Conservation (phyloP, 2,888 invertebrate species). For the Diogma glabrata region DNA sequence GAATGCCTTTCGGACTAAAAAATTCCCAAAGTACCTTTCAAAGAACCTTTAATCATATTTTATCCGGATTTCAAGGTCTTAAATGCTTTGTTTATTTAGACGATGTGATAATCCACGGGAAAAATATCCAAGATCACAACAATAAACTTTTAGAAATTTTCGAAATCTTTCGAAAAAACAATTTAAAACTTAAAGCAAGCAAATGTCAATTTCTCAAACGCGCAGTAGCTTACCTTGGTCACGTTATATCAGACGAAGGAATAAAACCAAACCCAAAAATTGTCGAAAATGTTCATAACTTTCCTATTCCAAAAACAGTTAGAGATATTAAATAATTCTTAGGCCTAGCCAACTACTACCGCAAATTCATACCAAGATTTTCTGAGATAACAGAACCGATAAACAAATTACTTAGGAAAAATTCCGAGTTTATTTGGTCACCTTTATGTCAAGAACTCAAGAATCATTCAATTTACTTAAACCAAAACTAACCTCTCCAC, state of each 20-base stretch:
- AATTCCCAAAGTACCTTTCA: background rate
- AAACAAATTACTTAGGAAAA: background rate
- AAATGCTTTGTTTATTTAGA: background rate
- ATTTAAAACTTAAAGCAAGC: too few species aligned
- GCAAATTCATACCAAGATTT: conserved; percentile 11
- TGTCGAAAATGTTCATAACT: background rate
- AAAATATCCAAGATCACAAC: background rate
- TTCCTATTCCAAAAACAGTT: conserved; percentile 3
- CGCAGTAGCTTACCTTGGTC: background rate
- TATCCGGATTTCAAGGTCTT: background rate
- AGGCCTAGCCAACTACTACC: background rate
- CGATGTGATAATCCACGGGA: background rate
- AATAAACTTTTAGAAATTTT: background rate
- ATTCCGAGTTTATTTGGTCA: background rate
- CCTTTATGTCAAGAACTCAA: too few species aligned
- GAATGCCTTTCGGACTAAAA: background rate
- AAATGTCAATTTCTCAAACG: background rate
- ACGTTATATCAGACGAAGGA: background rate
- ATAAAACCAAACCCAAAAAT: background rate
- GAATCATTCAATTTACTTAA: too few species aligned
- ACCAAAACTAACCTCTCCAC: too few species aligned
- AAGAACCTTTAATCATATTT: background rate
- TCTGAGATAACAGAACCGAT: conserved; percentile 7
- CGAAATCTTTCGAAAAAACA: too few species aligned
- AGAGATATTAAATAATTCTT: background rate